A percentile compares a stretch with the other conserved stretches of the same genome.
Conservation (phyloP, 2,113 vertebrate species). For the Eublepharis macularius region DNA sequence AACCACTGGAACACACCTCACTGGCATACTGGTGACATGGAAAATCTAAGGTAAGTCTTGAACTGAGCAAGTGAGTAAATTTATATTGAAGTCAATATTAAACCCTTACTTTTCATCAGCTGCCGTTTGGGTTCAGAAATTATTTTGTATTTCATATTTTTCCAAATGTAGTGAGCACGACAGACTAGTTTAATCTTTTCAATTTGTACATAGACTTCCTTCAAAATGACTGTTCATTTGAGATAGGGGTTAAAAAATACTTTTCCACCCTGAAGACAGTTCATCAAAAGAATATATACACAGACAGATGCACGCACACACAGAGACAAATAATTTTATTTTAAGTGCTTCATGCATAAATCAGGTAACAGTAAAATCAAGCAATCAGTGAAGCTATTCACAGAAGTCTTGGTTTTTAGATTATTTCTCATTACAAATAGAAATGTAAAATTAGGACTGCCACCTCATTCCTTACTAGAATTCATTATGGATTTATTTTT, state of each 20-base stretch:
- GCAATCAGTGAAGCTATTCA: constrained; percentile 58
- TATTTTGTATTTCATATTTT: neutral
- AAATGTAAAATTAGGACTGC: constrained; percentile 43
- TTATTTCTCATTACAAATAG: constrained; percentile 52
- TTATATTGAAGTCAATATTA: neutral
- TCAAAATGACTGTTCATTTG: constrained; percentile 53
- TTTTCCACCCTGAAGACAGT: neutral
- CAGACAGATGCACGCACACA: constrained; percentile 41
- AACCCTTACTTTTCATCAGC: neutral
- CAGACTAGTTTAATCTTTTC: constrained; percentile 12
- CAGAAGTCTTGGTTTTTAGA: constrained; percentile 55
- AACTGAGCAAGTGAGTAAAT: neutral
- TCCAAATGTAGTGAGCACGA: neutral
- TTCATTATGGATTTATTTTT: neutral
- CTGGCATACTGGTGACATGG: neutral
- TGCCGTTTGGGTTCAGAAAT: neutral
- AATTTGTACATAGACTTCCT: constrained; percentile 46
- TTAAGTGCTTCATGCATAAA: constrained; percentile 50
- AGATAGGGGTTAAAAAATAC: neutral
- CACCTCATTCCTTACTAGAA: neutral
- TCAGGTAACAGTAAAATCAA: constrained; percentile 57
- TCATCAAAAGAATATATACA: constrained; percentile 48
- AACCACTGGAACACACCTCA: too few relatives aligned
- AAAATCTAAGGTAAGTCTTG: neutral
- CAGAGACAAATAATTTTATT: constrained; percentile 53